Evolutionary conservation across 2,113 vertebrate species (phyloP), one percentile per base, ranked within the genome.

Genomic region (Cryptotis parvus): DNA sequence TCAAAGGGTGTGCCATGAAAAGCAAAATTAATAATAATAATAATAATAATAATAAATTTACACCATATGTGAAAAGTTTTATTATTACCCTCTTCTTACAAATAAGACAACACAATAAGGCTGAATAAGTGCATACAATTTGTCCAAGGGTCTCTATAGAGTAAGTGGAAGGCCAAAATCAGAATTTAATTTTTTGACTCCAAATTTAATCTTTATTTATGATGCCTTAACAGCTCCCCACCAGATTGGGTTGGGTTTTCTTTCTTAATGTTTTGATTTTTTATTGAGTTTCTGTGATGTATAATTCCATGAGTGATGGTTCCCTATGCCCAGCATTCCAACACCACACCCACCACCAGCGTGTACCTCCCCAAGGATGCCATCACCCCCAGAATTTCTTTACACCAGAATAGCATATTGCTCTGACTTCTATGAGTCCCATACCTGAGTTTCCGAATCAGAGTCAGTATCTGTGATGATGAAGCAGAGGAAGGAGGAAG

Each of bases 141-240:
- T 91, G 3, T 33, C 15, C 15, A 63, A 52, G 24, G 26, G 27
- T 20, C 77, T 65, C 72, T 12, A 87, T 20, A 4, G 4, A 35
- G 22, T 14, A 79, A 70, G 26, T 2, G 69, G 22, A 84, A 72
- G 5, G 58, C 3, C 4, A 55, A 27, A 27, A 73, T 26, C 15
- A 3, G 69, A 90, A 55, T 8, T 77, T 2, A 4, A 39, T 81
- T 88, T 89, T 90, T 74, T 35, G 35, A 86, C 65, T 82, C 16
- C 8, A 39, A 85, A 75, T 72, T n/a, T 73, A 3, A 87, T 31
- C 22, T 87, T 92, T 68, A n/a, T 49, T 78, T 63, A 63, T 37
- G 43, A 27, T 35, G 3, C 78, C 52, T 91, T 63, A 84, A 27
- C 22, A 84, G 45, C 37, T 68, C 16, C 18, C 5, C 4, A 22